phyloP scores from a whole-genome alignment of 1,140 invertebrate genomes.

The Carposina sasakii region DNA sequence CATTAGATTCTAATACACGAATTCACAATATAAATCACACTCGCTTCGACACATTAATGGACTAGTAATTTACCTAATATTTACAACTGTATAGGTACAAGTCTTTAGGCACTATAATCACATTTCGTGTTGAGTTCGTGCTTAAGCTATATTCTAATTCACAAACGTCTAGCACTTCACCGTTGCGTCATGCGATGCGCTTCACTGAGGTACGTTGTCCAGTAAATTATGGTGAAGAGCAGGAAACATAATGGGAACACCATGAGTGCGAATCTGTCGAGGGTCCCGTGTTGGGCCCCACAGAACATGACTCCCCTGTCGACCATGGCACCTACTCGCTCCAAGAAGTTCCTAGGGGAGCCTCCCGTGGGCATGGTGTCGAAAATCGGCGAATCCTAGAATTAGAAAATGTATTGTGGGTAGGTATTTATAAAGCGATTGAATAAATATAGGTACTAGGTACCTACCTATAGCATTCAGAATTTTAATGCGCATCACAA shows the following conservation, averaged over 20 bases:
- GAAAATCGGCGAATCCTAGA: conserved; percentile 63
- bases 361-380: conserved; percentile 51
- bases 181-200: conserved; percentile 47
- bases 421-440: too few relatives aligned
- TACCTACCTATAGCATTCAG: too few relatives aligned
- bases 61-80: conserved; percentile 55
- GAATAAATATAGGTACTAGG: too few relatives aligned
- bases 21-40: too few relatives aligned
- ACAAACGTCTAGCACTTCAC: neutral
- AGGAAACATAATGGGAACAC: conserved; percentile 81
- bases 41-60: too few relatives aligned
- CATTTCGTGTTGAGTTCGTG: conserved; percentile 10
- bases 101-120: conserved; percentile 30
- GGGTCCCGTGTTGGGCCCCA: conserved; percentile 72
- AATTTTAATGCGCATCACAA: too few relatives aligned
- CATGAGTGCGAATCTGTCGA: conserved; percentile 76
- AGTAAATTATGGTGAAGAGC: conserved; percentile 79
- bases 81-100: conserved; percentile 30
- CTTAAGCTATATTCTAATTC: neutral
- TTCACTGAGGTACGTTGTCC: conserved; percentile 78
- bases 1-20: too few relatives aligned
- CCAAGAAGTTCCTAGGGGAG: conserved; percentile 37
- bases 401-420: too few relatives aligned
- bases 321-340: conserved; percentile 55
- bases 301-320: conserved; percentile 73